Base-by-base conservation (phyloP, 2,797 vertebrate genomes). In the Neostethus bicornis region DNA sequence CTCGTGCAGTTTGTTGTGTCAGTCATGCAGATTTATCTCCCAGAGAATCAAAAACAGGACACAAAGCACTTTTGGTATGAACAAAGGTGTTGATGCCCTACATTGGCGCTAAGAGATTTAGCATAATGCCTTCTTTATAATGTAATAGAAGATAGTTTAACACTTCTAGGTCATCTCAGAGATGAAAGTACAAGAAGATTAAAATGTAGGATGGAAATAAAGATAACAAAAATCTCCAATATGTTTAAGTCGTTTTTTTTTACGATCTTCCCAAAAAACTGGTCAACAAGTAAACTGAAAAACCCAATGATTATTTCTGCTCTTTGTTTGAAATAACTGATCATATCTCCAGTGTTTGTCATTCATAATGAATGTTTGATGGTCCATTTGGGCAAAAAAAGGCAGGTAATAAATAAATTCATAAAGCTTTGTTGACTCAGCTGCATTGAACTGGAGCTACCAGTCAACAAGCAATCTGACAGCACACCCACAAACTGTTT, bases 1-100 rank as follows among this genome's bases (percentile, higher is more conserved):
- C 53, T 56, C 73, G 48, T 20, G 66, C 58, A 56, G 75, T 46
- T 65, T 68, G 73, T 48, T 68, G 67, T 70, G 67, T 66, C 74
- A 74, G 59, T 76, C 32, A 34, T 59, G 61, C 48, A 6, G 63
- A 69, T 79, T 70, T 71, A 71, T 70, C 67, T 61, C 24, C 32
- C 48, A 31, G 44, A 75, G 53, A 66, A 44, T 56, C 54, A 34
- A 29, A 55, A 65, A 61, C 48, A 37, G 34, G 55, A 56, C 49
- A 75, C 56, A 53, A 71, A 67, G 60, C 47, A 48, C 52, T 73
- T 63, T 76, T n/a, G 62, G 31, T 51, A 39, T 61, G 21, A 31
- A 43, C 25, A 21, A 28, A 29, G 3, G 17, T 37, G 65, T 77
- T 50, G 57, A 53, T 58, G 37, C 19, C 12, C 65, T 23, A 28